phyloP scores from a whole-genome alignment of 1,140 invertebrate genomes.

The Mactra quadrangularis region DNA sequence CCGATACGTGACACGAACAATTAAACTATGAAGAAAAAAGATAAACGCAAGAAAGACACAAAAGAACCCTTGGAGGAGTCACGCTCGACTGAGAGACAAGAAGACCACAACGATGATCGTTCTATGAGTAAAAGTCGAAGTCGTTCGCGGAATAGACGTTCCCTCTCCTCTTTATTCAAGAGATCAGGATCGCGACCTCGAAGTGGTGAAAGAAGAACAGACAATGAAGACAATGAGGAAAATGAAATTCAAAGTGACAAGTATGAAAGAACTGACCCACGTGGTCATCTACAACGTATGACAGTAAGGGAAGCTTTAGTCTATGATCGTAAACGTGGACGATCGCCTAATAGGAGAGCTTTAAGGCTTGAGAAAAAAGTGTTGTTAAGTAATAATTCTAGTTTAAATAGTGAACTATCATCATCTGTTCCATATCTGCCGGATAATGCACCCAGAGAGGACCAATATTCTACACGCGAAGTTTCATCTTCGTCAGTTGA shows the following conservation, averaged over 20 bases:
- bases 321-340: constrained; percentile 21
- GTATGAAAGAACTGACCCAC: constrained; percentile 17
- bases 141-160: constrained; percentile 11
- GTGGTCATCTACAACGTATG: constrained; percentile 38
- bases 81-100: neutral
- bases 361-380: constrained; percentile 40
- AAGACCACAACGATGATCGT: neutral
- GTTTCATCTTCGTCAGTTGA: neutral
- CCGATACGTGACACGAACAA: too few species aligned
- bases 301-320: constrained; percentile 57
- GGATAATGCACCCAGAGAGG: neutral
- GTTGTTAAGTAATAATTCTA: constrained; percentile 3
- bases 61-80: neutral
- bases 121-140: constrained; percentile 30
- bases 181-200: neutral
- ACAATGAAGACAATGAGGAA: neutral
- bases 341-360: constrained; percentile 47
- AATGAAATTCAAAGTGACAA: neutral
- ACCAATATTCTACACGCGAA: constrained; percentile 3
- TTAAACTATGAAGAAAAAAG: constrained; percentile 35
- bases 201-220: neutral
- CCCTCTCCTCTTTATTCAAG: constrained; percentile 40
- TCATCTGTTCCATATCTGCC: constrained; percentile 41
- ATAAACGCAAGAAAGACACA: constrained; percentile 19
- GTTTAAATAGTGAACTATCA: neutral